Conservation (phyloP, 2,113 vertebrate genomes). For the Myotis yumanensis region DNA sequence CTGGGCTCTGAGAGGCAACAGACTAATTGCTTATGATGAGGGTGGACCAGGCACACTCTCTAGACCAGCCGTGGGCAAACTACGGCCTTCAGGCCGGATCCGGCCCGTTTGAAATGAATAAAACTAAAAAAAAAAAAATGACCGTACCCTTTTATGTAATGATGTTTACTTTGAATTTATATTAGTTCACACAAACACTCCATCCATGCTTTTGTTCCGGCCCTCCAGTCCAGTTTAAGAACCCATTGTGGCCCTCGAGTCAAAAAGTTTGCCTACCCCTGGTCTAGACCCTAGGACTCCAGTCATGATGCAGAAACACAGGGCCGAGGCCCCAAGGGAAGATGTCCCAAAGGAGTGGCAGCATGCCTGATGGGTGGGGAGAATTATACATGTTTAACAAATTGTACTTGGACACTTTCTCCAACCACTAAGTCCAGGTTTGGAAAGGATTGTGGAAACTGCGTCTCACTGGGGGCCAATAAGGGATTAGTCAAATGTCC, state of each 20-base stretch:
- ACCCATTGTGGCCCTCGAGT: too few relatives aligned
- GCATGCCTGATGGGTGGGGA: not conserved
- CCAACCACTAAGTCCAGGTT: slow-evolving; percentile 49
- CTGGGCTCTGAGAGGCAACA: not conserved
- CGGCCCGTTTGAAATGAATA: too few relatives aligned
- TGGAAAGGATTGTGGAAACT: slow-evolving; percentile 62
- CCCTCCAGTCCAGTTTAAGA: too few relatives aligned
- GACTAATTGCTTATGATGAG: not conserved
- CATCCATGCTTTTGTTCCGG: too few relatives aligned
- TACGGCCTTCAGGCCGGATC: too few relatives aligned
- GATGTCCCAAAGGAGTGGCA: not conserved
- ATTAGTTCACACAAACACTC: too few relatives aligned
- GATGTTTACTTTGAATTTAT: too few relatives aligned
- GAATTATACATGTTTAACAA: slow-evolving; percentile 12
- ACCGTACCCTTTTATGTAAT: too few relatives aligned
- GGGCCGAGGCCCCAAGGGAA: not conserved
- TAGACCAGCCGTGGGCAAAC: not conserved
- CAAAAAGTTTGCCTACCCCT: too few relatives aligned
- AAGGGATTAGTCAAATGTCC: slow-evolving; percentile 46
- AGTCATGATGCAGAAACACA: not conserved
- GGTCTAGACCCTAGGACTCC: not conserved
- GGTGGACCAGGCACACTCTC: not conserved
- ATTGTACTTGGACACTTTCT: slow-evolving; percentile 48
- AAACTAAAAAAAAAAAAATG: too few relatives aligned
- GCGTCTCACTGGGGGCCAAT: slow-evolving; percentile 46